Percentiles rank a stretch among this genome's conserved stretches.
Conservation (phyloP, 2,113 vertebrate genomes). For the Pseudois nayaur region DNA sequence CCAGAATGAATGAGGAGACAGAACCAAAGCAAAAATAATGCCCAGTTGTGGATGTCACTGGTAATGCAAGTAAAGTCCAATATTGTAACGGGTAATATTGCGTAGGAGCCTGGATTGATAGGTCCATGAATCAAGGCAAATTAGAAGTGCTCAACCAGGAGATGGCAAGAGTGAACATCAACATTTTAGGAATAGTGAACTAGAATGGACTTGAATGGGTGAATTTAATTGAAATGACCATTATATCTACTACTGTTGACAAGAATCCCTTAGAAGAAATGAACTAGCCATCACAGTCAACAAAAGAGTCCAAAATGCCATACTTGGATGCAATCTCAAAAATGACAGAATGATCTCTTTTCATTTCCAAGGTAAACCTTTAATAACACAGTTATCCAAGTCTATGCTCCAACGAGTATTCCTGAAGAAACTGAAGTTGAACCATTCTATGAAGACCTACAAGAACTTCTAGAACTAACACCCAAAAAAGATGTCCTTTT, state of each 20-base stretch:
- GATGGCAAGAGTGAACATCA: not conserved
- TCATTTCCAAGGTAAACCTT: not conserved
- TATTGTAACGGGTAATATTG: fast-evolving
- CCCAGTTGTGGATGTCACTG: not conserved
- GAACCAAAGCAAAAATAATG: not conserved
- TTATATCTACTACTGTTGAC: not conserved
- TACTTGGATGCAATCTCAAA: not conserved
- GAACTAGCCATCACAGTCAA: not conserved
- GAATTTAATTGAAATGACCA: not conserved
- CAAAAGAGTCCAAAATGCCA: not conserved
- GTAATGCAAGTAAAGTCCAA: not conserved
- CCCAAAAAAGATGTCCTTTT: fast-evolving
- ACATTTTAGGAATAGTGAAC: not conserved
- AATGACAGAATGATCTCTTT: not conserved
- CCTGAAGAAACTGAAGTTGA: not conserved
- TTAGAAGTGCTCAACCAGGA: not conserved
- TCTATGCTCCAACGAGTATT: not conserved
- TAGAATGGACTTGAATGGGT: not conserved
- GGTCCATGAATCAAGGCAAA: not conserved
- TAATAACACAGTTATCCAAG: not conserved
- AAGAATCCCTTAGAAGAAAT: not conserved
- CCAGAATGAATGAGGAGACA: not conserved
- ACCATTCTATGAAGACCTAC: not conserved
- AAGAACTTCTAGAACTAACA: not conserved
- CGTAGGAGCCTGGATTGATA: not conserved